Evolutionary conservation across 2,797 vertebrate species (phyloP).

Genomic region (Telmatherina bonti): DNA sequence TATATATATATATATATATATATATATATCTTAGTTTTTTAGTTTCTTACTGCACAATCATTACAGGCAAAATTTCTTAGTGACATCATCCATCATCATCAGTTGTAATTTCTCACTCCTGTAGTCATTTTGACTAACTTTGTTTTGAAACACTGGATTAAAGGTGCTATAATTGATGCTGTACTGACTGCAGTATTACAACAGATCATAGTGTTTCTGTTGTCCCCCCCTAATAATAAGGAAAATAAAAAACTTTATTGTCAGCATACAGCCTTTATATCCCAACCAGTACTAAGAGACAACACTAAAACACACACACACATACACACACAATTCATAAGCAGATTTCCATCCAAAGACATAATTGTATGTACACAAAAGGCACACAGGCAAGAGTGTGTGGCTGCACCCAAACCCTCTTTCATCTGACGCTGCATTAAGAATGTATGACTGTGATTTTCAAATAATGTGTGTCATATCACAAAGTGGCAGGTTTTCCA

Average conservation of each 20-base stretch:
- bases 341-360: slow-evolving; percentile 30
- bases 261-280: slow-evolving; percentile 10
- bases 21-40: too few species aligned
- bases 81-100: slow-evolving; percentile 47
- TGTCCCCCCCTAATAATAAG: slow-evolving; percentile 19
- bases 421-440: slow-evolving; percentile 78
- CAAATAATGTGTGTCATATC: slow-evolving; percentile 84
- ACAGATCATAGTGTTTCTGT: slow-evolving; percentile 19
- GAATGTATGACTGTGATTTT: slow-evolving; percentile 83
- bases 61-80: slow-evolving; percentile 39
- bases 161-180: slow-evolving; percentile 50
- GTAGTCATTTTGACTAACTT: slow-evolving; percentile 60
- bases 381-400: slow-evolving; percentile 34
- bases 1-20: too few species aligned
- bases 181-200: slow-evolving; percentile 59
- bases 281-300: slow-evolving; percentile 19
- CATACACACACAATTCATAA: slow-evolving; percentile 19
- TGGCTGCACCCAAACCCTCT: slow-evolving; percentile 55
- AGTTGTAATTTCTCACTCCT: slow-evolving; percentile 58
- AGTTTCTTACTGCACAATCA: too few species aligned
- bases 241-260: slow-evolving; percentile 6
- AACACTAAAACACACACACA: slow-evolving; percentile 23
- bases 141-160: slow-evolving; percentile 57
- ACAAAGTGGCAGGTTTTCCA: slow-evolving; percentile 81
- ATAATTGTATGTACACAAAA: slow-evolving; percentile 44